These are phyloP conservation scores for Aulostomus chinensis DNA, from an alignment of 2,797 vertebrate species.

Conservation along the genomic window DNA sequence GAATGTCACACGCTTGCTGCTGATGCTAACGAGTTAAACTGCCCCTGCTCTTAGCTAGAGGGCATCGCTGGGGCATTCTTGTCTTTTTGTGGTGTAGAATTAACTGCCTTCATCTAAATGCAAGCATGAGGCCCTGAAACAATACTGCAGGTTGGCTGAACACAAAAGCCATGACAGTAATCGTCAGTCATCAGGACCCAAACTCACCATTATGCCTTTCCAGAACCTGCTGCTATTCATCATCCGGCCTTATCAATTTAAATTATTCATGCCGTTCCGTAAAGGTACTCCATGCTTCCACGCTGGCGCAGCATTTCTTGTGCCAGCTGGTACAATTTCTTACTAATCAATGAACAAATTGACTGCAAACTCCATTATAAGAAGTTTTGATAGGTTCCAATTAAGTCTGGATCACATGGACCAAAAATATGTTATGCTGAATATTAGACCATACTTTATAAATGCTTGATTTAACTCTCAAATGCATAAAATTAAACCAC, in stretches of 20 bases:
- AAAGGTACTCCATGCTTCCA: conserved; percentile 53
- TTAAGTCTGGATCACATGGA: no score
- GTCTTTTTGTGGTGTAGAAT: conserved; percentile 29
- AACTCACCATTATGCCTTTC: conserved; percentile 54
- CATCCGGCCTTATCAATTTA: conserved; percentile 64
- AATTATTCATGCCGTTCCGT: conserved; percentile 71
- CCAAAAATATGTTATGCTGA: no score
- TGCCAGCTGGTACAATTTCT: conserved; percentile 45
- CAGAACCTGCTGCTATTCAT: conserved; percentile 52
- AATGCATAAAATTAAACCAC: no score
- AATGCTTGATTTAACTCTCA: no score
- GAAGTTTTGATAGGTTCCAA: conserved; percentile 30
- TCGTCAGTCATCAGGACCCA: conserved; percentile 61
- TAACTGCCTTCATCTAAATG: conserved; percentile 43
- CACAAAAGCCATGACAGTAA: conserved; percentile 48
- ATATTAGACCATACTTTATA: no score
- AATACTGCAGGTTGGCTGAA: conserved; percentile 43
- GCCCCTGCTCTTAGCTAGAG: conserved; percentile 1
- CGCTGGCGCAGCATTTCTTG: conserved; percentile 49
- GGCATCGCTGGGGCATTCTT: conserved; percentile 14
- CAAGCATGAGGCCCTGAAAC: conserved; percentile 36
- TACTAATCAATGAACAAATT: conserved; percentile 71
- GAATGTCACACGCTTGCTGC: no score
- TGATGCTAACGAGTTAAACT: no score
- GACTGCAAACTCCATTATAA: conserved; percentile 38